Evolutionary conservation across 2,888 invertebrate species (phyloP).

Genomic region (Nymphalis c-album): DNA sequence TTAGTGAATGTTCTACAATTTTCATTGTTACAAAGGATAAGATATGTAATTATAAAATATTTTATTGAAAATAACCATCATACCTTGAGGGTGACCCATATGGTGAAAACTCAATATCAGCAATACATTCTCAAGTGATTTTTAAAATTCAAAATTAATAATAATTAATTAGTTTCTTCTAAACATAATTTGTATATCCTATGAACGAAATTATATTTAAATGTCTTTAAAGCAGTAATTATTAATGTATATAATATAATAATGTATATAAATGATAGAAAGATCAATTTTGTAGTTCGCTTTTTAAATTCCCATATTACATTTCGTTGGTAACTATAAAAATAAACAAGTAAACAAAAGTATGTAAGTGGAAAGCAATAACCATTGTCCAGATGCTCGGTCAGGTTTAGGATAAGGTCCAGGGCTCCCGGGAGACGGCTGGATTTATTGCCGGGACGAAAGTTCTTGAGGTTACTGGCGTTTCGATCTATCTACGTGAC

Average conservation of each 20-base stretch:
- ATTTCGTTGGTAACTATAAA: constrained; percentile 14
- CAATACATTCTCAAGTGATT: too few relatives aligned
- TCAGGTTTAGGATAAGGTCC: constrained; percentile 24
- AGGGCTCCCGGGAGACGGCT: constrained; percentile 29
- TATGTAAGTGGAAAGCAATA: constrained; percentile 29
- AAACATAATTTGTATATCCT: too few relatives aligned
- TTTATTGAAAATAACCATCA: too few relatives aligned
- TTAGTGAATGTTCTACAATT: neutral
- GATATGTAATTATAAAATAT: too few relatives aligned
- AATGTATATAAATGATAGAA: neutral
- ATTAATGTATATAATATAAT: neutral
- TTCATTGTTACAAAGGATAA: neutral
- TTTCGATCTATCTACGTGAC: constrained; percentile 10
- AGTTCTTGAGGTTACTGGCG: constrained; percentile 10
- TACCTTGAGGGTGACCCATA: too few relatives aligned
- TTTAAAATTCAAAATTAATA: too few relatives aligned
- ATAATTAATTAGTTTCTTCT: too few relatives aligned
- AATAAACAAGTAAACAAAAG: constrained; percentile 30
- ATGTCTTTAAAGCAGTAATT: too few relatives aligned
- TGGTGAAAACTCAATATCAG: too few relatives aligned
- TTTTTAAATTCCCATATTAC: neutral
- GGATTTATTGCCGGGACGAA: constrained; percentile 28
- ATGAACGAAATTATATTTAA: too few relatives aligned
- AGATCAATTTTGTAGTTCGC: neutral
- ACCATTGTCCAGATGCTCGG: constrained; percentile 23